Conservation (phyloP, 2,113 vertebrate genomes). For the Sylvia atricapilla region DNA sequence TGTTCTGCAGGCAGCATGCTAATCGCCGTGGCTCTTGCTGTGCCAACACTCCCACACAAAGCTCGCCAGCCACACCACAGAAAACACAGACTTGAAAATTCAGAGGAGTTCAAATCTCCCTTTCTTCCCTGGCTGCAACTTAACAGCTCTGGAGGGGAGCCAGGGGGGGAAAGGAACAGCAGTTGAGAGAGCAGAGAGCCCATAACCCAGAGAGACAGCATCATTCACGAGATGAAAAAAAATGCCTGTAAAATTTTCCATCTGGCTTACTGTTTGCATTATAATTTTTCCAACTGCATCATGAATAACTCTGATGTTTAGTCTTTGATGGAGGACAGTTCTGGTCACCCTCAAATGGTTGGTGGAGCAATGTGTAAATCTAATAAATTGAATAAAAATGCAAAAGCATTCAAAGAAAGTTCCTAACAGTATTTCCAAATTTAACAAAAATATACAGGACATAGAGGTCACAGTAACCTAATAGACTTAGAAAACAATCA, state of each 20-base stretch:
- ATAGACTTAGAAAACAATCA: neutral
- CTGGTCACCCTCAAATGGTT: conserved; percentile 1
- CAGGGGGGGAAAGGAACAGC: conserved; percentile 41
- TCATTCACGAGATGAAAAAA: conserved; percentile 42
- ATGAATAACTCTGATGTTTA: conserved; percentile 17
- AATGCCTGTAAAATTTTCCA: conserved; percentile 47
- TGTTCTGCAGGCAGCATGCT: neutral
- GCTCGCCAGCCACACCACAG: neutral
- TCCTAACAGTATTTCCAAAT: neutral
- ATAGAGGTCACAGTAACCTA: neutral
- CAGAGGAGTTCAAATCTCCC: conserved; percentile 36
- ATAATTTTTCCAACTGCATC: conserved; percentile 44
- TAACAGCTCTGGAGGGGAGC: conserved; percentile 60
- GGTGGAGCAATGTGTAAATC: neutral
- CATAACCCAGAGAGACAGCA: conserved; percentile 2
- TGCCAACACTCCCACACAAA: neutral
- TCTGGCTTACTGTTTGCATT: conserved; percentile 38
- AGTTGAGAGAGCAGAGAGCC: neutral
- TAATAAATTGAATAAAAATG: conserved; percentile 33
- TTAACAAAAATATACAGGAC: neutral
- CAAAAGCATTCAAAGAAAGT: neutral
- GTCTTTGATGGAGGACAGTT: conserved; percentile 24
- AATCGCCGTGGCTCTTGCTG: neutral
- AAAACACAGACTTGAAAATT: conserved; percentile 39
- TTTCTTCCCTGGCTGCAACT: conserved; percentile 43